These are phyloP conservation scores for Neofelis nebulosa DNA, from an alignment of 2,113 vertebrate species.

Conservation along the genomic window DNA sequence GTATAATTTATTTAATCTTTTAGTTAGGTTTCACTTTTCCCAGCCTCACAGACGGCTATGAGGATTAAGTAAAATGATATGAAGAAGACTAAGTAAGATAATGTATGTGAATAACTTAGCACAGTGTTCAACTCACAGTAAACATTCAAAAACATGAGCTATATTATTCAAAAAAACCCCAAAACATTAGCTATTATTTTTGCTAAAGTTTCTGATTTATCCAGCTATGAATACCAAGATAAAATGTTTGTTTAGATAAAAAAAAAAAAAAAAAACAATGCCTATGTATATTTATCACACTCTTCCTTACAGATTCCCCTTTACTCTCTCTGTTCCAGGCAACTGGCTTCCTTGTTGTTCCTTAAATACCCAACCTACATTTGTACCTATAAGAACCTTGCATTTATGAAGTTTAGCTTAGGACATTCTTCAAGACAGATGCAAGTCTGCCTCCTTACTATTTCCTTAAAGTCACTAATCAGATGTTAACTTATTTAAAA, in stretches of 20 bases:
- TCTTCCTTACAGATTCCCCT: background rate
- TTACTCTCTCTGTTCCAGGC: background rate
- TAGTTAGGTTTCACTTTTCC: background rate
- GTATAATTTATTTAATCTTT: background rate
- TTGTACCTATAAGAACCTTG: background rate
- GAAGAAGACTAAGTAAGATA: background rate
- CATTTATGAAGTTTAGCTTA: background rate
- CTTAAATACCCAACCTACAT: background rate
- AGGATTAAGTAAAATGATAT: background rate
- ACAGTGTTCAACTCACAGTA: too few relatives aligned
- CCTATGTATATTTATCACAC: background rate
- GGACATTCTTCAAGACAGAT: background rate
- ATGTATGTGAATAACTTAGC: background rate
- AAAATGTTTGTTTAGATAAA: background rate
- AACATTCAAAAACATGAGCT: background rate
- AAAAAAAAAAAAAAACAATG: background rate
- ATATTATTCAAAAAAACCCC: background rate
- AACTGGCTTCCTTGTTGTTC: background rate
- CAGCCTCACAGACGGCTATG: background rate
- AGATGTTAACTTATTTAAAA: background rate
- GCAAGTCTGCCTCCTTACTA: background rate
- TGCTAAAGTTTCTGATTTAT: background rate
- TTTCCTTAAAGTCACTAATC: background rate
- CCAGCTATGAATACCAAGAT: background rate
- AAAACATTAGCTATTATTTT: background rate